Evolutionary conservation across 2,113 vertebrate species (phyloP).

Genomic region (Zapornia atra): DNA sequence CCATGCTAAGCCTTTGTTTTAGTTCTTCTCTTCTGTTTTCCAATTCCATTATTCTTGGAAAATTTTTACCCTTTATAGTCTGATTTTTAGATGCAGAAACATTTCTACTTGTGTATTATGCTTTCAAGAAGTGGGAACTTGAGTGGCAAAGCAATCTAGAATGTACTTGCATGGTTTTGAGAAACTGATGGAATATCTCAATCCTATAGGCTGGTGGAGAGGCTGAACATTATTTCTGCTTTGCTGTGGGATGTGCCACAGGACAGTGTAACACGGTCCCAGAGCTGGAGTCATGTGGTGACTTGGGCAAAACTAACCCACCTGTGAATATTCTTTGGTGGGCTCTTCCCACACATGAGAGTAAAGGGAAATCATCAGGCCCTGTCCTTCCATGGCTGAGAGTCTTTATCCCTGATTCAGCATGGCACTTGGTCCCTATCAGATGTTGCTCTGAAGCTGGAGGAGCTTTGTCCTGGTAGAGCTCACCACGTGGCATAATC

Average conservation of each 20-base stretch:
- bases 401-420: neutral
- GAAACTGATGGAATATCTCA: neutral
- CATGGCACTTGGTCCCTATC: neutral
- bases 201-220: neutral
- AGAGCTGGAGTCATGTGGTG: neutral
- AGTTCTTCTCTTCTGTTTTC: neutral
- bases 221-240: neutral
- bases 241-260: neutral
- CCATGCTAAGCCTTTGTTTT: neutral
- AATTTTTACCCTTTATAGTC: neutral
- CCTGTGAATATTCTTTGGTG: neutral
- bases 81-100: neutral
- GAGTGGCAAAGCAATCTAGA: neutral
- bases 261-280: rapidly evolving
- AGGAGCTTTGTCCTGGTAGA: neutral
- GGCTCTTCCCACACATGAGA: neutral
- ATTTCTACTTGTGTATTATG: neutral
- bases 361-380: neutral
- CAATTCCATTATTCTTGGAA: neutral
- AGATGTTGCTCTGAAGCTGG: neutral
- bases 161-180: neutral
- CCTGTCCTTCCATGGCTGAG: neutral
- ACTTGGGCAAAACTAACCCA: neutral
- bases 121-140: neutral
- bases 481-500: neutral